Evolutionary conservation across 1,140 invertebrate species (phyloP).

Genomic region (Zaprionus ghesquierei): DNA sequence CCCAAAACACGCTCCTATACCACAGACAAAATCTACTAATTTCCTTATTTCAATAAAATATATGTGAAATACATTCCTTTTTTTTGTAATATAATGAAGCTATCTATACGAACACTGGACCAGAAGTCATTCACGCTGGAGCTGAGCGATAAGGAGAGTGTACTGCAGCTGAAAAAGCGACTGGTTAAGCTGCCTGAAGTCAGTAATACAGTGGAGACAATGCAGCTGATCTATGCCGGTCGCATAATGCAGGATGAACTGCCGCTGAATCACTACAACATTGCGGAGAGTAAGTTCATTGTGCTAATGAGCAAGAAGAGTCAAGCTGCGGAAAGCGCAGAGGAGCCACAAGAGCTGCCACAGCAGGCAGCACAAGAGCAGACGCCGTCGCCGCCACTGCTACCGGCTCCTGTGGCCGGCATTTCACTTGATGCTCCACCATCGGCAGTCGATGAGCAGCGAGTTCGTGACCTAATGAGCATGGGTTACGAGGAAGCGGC

Average conservation of each 20-base stretch:
- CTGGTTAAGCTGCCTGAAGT: slow-evolving; percentile 46
- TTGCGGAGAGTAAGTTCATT: slow-evolving; percentile 59
- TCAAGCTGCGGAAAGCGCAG: neutral
- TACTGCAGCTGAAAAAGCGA: slow-evolving; percentile 52
- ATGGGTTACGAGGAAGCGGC: slow-evolving; percentile 69
- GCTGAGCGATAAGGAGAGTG: slow-evolving; percentile 48
- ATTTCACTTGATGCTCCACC: neutral
- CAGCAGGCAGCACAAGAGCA: neutral
- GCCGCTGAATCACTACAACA: slow-evolving; percentile 50
- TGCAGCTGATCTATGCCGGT: slow-evolving; percentile 67
- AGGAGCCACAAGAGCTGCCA: neutral
- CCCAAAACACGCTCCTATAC: neutral
- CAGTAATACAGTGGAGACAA: slow-evolving; percentile 41
- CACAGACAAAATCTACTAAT: neutral
- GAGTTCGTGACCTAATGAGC: slow-evolving; percentile 50
- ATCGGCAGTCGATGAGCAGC: slow-evolving; percentile 39
- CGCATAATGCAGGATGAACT: slow-evolving; percentile 65
- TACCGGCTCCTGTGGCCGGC: neutral
- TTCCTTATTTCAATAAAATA: too few species aligned
- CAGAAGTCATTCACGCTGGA: slow-evolving; percentile 60
- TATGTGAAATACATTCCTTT: neutral
- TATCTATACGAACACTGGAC: slow-evolving; percentile 66
- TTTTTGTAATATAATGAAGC: slow-evolving; percentile 53
- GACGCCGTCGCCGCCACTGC: neutral
- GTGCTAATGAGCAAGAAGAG: slow-evolving; percentile 64